Conservation (phyloP, 2,113 vertebrate genomes). For the Oxyruncus cristatus region DNA sequence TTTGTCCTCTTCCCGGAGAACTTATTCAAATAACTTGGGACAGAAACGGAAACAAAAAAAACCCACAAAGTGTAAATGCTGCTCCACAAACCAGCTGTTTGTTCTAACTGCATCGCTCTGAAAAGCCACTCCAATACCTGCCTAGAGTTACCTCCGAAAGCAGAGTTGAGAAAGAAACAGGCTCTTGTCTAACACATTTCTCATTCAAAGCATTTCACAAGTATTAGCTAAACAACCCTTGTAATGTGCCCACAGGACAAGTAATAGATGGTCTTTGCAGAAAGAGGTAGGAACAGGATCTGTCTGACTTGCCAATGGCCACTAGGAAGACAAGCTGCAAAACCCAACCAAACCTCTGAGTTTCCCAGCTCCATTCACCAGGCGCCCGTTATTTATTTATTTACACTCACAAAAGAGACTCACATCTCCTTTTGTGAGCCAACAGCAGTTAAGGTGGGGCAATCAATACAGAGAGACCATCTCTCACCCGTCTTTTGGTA, state of each 20-base stretch:
- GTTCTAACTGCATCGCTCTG: not conserved
- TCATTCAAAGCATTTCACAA: not conserved
- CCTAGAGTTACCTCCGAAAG: not conserved
- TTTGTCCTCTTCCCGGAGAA: not conserved
- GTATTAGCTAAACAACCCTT: not conserved
- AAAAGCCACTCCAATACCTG: not conserved
- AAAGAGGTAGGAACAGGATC: not conserved
- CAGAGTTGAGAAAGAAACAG: not conserved
- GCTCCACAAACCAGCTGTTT: not conserved
- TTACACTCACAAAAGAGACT: not conserved
- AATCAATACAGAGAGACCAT: not conserved
- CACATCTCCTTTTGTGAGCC: fast-evolving
- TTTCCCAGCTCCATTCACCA: not conserved
- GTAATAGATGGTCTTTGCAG: not conserved
- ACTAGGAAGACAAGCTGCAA: not conserved
- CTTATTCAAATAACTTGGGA: not conserved
- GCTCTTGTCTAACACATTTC: not conserved
- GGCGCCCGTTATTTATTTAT: not conserved
- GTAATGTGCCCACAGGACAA: not conserved
- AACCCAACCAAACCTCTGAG: not conserved
- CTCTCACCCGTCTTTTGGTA: not conserved
- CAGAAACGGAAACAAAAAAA: not conserved
- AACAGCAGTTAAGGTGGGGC: not conserved
- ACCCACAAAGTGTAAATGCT: not conserved
- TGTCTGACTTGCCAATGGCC: not conserved